Evolutionary conservation across 2,797 vertebrate genomes (phyloP).

Genomic region (Coccyzus lansbergi): DNA sequence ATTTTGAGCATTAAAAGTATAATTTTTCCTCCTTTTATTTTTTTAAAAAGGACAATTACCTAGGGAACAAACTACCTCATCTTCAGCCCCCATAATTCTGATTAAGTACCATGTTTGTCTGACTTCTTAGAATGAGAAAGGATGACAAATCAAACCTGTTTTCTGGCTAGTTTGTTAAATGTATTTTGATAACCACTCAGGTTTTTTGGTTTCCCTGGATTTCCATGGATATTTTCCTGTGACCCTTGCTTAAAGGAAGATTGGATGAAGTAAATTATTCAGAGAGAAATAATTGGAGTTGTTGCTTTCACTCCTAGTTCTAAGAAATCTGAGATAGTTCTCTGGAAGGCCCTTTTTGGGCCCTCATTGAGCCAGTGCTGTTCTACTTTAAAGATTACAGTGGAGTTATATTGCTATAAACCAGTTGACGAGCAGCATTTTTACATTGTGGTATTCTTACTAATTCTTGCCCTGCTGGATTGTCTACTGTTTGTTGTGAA

Average conservation of each 20-base stretch:
- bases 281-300: not conserved
- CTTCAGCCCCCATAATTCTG: not conserved
- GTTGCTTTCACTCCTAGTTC: not conserved
- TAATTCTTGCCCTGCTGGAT: constrained; percentile 9
- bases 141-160: not conserved
- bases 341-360: not conserved
- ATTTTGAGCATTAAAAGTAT: not conserved
- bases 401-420: not conserved
- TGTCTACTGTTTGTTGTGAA: constrained; percentile 26
- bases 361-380: not conserved
- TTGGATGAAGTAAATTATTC: not conserved
- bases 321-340: not conserved
- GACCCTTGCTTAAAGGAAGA: not conserved
- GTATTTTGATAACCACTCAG: not conserved
- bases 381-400: not conserved
- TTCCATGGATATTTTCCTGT: not conserved
- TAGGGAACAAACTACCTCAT: not conserved
- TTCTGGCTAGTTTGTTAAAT: not conserved
- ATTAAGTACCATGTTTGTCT: not conserved
- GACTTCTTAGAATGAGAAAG: not conserved
- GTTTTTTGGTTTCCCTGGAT: not conserved
- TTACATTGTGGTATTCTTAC: not conserved
- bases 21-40: not conserved
- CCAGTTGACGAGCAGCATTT: not conserved
- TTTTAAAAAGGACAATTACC: not conserved